Conservation (phyloP, 2,888 invertebrate genomes). For the Timema cristinae region DNA sequence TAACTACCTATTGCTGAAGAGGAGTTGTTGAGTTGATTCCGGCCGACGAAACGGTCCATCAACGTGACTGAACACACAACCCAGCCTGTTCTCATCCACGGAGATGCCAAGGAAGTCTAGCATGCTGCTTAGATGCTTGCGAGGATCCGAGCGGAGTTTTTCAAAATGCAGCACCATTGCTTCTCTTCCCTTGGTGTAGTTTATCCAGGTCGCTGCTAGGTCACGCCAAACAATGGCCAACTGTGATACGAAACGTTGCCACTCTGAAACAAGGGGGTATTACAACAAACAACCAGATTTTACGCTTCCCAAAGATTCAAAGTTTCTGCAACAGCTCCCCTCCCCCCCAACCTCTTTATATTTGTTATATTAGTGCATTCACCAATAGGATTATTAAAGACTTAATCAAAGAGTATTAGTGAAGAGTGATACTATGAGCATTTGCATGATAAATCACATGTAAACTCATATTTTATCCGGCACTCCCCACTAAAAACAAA, state of each 20-base stretch:
- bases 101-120: conserved; percentile 37
- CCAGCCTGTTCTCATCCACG: conserved; percentile 36
- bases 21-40: conserved; percentile 27
- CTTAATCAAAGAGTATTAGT: too few relatives aligned
- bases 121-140: conserved; percentile 34
- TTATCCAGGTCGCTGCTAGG: conserved; percentile 33
- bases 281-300: too few relatives aligned
- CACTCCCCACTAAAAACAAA: too few relatives aligned
- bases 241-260: conserved; percentile 31
- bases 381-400: too few relatives aligned
- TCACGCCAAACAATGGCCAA: conserved; percentile 32
- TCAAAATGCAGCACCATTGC: conserved; percentile 40
- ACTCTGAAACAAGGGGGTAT: conserved; percentile 27
- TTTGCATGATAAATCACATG: too few relatives aligned
- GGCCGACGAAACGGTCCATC: conserved; percentile 37
- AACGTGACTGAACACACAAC: conserved; percentile 37
- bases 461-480: too few relatives aligned
- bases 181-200: conserved; percentile 29
- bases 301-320: too few relatives aligned
- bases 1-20: conserved; percentile 27
- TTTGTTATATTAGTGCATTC: too few relatives aligned
- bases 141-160: conserved; percentile 37
- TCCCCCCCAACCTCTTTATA: too few relatives aligned
- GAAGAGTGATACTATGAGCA: too few relatives aligned
- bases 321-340: too few relatives aligned